These are phyloP conservation scores for Paradoxurus hermaphroditus DNA, from an alignment of 2,113 vertebrate species.

Conservation along the genomic window DNA sequence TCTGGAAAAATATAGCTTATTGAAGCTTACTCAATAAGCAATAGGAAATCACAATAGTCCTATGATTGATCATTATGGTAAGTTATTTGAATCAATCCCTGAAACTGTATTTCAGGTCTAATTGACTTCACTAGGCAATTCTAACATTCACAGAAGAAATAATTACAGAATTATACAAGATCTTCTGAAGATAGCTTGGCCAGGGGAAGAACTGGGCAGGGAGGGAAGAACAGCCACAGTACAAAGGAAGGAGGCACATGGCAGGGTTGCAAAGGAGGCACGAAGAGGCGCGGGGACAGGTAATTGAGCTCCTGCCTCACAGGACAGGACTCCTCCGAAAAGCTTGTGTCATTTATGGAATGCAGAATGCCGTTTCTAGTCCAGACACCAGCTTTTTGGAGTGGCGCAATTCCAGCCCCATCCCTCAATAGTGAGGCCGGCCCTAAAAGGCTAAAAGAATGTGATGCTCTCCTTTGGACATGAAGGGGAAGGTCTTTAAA, in stretches of 20 bases:
- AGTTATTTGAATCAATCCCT: not conserved
- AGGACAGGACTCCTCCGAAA: not conserved
- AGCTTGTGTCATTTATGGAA: not conserved
- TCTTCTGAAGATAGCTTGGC: not conserved
- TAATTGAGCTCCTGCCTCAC: not conserved
- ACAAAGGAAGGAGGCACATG: not conserved
- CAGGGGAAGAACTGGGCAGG: not conserved
- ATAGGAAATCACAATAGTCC: not conserved
- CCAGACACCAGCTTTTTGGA: not conserved
- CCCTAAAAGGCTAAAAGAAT: not conserved
- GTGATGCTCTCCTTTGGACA: not conserved
- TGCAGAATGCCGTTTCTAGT: not conserved
- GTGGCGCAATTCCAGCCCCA: not conserved
- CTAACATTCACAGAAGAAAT: not conserved
- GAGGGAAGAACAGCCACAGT: not conserved
- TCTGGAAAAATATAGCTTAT: not conserved
- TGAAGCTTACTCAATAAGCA: not conserved
- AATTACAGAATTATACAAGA: not conserved
- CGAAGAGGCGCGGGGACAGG: not conserved
- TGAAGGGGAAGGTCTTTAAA: not conserved
- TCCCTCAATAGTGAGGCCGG: not conserved
- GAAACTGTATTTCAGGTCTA: not conserved
- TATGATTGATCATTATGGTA: not conserved
- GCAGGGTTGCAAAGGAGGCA: not conserved
- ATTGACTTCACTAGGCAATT: not conserved